phyloP scores from a whole-genome alignment of 2,888 invertebrate genomes.

The Acronicta aceris region DNA sequence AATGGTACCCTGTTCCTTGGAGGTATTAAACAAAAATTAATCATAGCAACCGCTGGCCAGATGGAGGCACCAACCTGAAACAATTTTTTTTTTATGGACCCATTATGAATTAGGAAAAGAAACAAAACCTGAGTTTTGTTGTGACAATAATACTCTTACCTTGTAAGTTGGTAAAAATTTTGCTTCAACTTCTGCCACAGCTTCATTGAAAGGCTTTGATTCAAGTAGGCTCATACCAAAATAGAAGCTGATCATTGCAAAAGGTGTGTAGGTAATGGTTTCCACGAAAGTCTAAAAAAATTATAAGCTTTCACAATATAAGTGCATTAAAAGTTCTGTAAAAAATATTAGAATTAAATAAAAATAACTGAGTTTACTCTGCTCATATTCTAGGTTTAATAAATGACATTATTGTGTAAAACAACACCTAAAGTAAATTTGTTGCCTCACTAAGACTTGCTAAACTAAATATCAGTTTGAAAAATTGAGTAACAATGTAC shows the following conservation, averaged over 20 bases:
- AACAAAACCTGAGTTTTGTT: background rate
- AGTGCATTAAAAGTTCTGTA: background rate
- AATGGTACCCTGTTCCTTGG: conserved; percentile 94
- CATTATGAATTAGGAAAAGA: too few species aligned
- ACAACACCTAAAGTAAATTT: too few species aligned
- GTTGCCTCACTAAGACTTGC: too few species aligned
- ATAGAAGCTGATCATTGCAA: conserved; percentile 93
- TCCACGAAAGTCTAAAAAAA: conserved; percentile 91
- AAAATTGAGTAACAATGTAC: too few species aligned
- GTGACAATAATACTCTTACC: conserved; percentile 74
- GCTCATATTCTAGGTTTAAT: too few species aligned
- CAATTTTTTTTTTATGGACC: background rate
- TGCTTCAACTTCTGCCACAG: conserved; percentile 91
- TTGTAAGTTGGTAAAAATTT: conserved; percentile 94
- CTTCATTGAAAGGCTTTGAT: conserved; percentile 90
- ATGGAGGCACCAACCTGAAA: conserved; percentile 91
- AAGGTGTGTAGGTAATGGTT: conserved; percentile 93
- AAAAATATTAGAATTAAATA: background rate
- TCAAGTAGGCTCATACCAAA: conserved; percentile 93
- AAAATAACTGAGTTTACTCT: background rate
- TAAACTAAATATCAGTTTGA: too few species aligned
- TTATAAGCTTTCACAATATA: background rate
- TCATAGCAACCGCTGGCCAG: conserved; percentile 93
- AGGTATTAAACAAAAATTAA: conserved; percentile 92
- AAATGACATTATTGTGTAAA: too few species aligned